Conservation (phyloP, 2,888 invertebrate species). For the Drosophila meridionalis region DNA sequence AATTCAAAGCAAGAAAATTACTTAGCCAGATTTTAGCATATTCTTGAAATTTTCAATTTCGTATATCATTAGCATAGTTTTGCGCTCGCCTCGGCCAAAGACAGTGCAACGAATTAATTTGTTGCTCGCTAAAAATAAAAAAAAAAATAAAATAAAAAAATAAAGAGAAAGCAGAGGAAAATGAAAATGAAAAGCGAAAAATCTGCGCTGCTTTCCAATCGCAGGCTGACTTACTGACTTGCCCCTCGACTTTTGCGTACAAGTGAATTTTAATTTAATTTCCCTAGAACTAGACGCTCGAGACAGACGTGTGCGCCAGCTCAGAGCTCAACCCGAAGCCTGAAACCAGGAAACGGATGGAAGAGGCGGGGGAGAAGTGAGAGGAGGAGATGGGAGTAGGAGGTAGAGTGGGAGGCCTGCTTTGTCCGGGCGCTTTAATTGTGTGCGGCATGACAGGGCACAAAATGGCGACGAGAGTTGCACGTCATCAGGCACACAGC, state of each 20-base stretch:
- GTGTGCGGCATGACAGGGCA: conserved; percentile 80
- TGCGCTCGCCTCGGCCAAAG: conserved; percentile 30
- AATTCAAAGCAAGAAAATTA: conserved; percentile 23
- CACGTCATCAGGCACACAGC: conserved; percentile 70
- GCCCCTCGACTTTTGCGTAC: conserved; percentile 68
- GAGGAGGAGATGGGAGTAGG: neutral
- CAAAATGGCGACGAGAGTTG: conserved; percentile 78
- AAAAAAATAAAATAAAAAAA: neutral
- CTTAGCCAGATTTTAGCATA: conserved; percentile 50
- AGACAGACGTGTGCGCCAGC: conserved; percentile 73
- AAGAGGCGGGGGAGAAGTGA: neutral
- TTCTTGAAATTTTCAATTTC: conserved; percentile 50
- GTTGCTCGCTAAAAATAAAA: conserved; percentile 48
- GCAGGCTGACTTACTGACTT: conserved; percentile 71
- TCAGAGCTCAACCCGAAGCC: conserved; percentile 56
- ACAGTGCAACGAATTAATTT: conserved; percentile 74
- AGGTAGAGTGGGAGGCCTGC: neutral
- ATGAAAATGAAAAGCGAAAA: conserved; percentile 52
- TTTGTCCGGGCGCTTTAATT: conserved; percentile 73
- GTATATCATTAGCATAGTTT: conserved; percentile 78
- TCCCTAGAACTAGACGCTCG: conserved; percentile 76
- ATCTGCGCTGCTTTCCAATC: conserved; percentile 74
- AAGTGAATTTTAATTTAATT: conserved; percentile 80
- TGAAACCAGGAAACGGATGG: neutral
- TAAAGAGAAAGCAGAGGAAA: conserved; percentile 11